Evolutionary conservation across 2,797 vertebrate species (phyloP).

Genomic region (Labeo calbasu): DNA sequence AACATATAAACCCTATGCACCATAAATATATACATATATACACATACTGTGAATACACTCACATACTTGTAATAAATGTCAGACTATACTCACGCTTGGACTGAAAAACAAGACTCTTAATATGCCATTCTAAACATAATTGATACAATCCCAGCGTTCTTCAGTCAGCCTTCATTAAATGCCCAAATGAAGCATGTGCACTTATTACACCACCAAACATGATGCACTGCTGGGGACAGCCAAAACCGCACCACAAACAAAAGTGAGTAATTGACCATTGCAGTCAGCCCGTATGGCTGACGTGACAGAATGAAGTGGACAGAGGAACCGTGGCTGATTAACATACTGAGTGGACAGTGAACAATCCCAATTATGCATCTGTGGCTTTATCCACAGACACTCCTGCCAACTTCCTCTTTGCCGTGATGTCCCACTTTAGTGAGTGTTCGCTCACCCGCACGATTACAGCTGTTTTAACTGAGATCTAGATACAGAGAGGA

Average conservation of each 20-base stretch:
- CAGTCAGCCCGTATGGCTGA: neutral
- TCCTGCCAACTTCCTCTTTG: conserved; percentile 1
- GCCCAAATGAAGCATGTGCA: conserved; percentile 40
- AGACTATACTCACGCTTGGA: conserved; percentile 19
- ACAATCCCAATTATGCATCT: conserved; percentile 25
- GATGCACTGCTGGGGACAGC: neutral
- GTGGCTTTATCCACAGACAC: conserved; percentile 17
- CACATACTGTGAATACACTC: neutral
- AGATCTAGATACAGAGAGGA: neutral
- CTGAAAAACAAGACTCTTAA: conserved; percentile 23
- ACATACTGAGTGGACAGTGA: neutral
- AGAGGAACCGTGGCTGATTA: conserved; percentile 10
- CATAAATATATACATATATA: neutral
- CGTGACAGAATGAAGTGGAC: conserved; percentile 12
- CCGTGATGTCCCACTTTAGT: neutral
- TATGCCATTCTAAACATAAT: conserved; percentile 45
- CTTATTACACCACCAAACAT: conserved; percentile 41
- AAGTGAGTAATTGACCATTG: conserved; percentile 33
- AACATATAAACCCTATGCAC: too few species aligned
- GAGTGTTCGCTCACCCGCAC: neutral
- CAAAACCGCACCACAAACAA: conserved; percentile 2
- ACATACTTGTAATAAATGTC: neutral
- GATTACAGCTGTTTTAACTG: conserved; percentile 41
- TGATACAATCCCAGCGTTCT: conserved; percentile 37
- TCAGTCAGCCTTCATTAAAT: conserved; percentile 45